These are phyloP conservation scores for Hybognathus amarus DNA, from an alignment of 2,797 vertebrate genomes.

Conservation along the genomic window DNA sequence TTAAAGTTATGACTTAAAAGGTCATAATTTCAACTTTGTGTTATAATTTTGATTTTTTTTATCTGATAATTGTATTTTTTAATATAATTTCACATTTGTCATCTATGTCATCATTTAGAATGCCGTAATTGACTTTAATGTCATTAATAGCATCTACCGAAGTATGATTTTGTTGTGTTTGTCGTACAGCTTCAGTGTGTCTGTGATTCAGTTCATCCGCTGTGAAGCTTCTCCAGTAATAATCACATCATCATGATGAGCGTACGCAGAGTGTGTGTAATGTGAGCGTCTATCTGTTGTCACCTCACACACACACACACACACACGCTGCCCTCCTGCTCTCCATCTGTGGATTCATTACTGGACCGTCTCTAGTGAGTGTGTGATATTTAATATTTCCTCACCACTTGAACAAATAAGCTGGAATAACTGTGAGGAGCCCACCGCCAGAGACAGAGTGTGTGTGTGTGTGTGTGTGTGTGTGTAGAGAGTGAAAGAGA, in stretches of 20 bases:
- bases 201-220: not conserved
- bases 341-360: slow-evolving; percentile 97
- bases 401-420: slow-evolving; percentile 97
- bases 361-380: slow-evolving; percentile 89
- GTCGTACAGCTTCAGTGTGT: not conserved
- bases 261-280: not conserved
- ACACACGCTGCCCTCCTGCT: slow-evolving; percentile 70
- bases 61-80: too few species aligned
- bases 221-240: not conserved
- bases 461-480: slow-evolving; percentile 59
- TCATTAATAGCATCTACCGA: not conserved
- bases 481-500: too few species aligned
- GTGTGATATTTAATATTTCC: slow-evolving; percentile 99
- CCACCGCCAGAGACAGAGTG: slow-evolving; percentile 89
- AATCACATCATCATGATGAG: not conserved
- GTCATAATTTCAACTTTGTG: too few species aligned
- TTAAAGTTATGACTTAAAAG: too few species aligned
- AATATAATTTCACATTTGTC: not conserved
- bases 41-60: too few species aligned
- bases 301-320: slow-evolving; percentile 16
- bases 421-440: slow-evolving; percentile 89
- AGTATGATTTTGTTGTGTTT: not conserved
- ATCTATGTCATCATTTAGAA: not conserved
- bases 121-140: not conserved
- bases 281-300: slow-evolving; percentile 16